Evolutionary conservation across 2,888 invertebrate species (phyloP).

Genomic region (Sceliomorpha sp.): DNA sequence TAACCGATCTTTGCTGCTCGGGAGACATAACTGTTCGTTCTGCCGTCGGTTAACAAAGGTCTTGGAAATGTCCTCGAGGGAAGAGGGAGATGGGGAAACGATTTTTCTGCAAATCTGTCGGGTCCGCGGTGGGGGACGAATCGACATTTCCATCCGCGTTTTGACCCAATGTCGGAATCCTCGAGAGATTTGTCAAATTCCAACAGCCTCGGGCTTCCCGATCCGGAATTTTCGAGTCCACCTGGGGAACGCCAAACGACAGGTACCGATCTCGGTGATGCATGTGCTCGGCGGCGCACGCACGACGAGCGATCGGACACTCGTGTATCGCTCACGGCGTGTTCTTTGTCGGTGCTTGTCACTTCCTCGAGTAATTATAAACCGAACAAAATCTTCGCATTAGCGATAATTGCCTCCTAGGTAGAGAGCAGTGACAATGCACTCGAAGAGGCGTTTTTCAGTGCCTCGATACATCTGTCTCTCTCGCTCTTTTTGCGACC

Average conservation of each 20-base stretch:
- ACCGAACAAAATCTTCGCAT: conserved; percentile 68
- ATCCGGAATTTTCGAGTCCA: too few species aligned
- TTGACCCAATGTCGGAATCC: too few species aligned
- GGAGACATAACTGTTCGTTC: background rate
- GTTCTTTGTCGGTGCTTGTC: conserved; percentile 69
- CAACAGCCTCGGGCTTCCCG: too few species aligned
- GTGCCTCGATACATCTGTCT: too few species aligned
- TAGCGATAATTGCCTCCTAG: conserved; percentile 65
- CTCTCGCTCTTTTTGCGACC: conserved; percentile 59
- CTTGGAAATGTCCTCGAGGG: too few species aligned
- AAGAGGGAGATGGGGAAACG: too few species aligned
- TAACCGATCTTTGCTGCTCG: conserved; percentile 18
- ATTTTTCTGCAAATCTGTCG: too few species aligned
- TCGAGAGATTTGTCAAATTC: too few species aligned
- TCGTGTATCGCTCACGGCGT: conserved; percentile 33
- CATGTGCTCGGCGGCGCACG: conserved; percentile 21
- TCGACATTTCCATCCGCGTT: too few species aligned
- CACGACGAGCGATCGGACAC: conserved; percentile 38
- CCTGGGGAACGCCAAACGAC: too few species aligned
- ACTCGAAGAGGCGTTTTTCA: conserved; percentile 31
- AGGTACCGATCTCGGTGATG: conserved; percentile 48
- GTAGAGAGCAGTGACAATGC: conserved; percentile 61
- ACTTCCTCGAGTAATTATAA: conserved; percentile 70
- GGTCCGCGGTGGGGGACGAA: too few species aligned
- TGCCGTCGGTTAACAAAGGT: too few species aligned